phyloP scores from a whole-genome alignment of 2,113 vertebrate species.

The Sapayoa aenigma region DNA sequence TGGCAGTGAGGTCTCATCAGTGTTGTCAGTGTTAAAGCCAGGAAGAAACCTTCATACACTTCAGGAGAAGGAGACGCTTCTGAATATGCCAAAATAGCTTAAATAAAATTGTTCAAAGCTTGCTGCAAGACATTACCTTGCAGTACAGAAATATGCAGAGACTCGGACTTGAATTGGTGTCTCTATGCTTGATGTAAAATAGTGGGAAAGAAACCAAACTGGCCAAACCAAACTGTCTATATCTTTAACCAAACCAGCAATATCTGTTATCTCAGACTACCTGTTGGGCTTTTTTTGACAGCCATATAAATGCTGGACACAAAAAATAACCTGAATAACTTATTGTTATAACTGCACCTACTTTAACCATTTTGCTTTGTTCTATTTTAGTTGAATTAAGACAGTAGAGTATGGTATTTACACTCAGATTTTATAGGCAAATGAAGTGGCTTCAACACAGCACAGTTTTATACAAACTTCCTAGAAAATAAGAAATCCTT shows the following conservation, averaged over 20 bases:
- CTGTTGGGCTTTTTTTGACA: not conserved
- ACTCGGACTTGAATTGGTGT: not conserved
- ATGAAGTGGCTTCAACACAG: constrained; percentile 44
- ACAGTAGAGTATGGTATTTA: constrained; percentile 67
- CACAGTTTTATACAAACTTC: constrained; percentile 42
- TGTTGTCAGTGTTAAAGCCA: not conserved
- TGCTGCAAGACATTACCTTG: not conserved
- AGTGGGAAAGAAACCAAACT: not conserved
- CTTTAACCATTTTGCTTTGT: not conserved
- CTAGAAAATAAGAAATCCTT: constrained; percentile 67
- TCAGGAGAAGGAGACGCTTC: not conserved
- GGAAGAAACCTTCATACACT: not conserved
- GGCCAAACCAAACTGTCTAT: not conserved
- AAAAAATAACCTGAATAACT: not conserved
- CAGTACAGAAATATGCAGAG: not conserved
- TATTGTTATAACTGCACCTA: constrained; percentile 18
- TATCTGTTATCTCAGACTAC: not conserved
- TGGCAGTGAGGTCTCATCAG: not conserved
- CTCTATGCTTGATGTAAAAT: constrained; percentile 3
- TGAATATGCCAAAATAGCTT: not conserved
- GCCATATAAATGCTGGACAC: not conserved
- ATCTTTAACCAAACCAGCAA: not conserved
- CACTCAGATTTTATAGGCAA: constrained; percentile 24
- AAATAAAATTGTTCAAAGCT: not conserved
- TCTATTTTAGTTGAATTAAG: constrained; percentile 46